Conservation (phyloP, 2,888 invertebrate genomes). For the Dysmachus trigonus region DNA sequence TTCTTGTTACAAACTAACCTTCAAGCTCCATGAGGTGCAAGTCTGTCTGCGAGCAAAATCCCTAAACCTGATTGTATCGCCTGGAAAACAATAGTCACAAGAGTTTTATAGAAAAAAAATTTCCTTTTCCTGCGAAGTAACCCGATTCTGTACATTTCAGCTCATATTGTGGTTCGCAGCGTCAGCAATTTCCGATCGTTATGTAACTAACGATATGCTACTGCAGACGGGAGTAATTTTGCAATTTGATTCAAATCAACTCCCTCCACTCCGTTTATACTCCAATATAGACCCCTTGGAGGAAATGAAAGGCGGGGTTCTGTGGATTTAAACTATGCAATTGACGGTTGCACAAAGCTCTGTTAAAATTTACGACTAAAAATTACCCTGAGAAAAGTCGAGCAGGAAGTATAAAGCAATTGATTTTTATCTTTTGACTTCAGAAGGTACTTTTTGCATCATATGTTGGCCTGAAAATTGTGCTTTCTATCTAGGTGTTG, state of each 20-base stretch:
- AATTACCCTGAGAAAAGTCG: neutral
- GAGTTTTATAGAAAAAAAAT: neutral
- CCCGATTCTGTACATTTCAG: neutral
- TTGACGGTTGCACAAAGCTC: neutral
- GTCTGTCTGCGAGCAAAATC: neutral
- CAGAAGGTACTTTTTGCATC: neutral
- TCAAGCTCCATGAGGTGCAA: neutral
- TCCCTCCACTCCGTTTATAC: neutral
- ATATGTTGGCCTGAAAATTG: neutral
- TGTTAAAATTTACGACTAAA: neutral
- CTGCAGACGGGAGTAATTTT: neutral
- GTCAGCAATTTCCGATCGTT: neutral
- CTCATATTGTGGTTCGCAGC: neutral
- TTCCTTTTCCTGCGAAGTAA: neutral
- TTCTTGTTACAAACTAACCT: neutral
- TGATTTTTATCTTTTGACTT: neutral
- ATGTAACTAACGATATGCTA: neutral
- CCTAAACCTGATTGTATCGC: neutral
- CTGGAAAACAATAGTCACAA: neutral
- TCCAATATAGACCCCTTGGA: neutral
- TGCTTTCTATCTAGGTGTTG: neutral
- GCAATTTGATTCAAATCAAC: neutral
- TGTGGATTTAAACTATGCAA: neutral
- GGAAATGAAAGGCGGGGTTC: neutral
- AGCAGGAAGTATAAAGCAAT: neutral